A percentile compares a stretch with the other conserved stretches of the same genome.
These are phyloP conservation scores for Smutsia temminckii DNA, from an alignment of 2,797 vertebrate genomes.

Conservation along the genomic window DNA sequence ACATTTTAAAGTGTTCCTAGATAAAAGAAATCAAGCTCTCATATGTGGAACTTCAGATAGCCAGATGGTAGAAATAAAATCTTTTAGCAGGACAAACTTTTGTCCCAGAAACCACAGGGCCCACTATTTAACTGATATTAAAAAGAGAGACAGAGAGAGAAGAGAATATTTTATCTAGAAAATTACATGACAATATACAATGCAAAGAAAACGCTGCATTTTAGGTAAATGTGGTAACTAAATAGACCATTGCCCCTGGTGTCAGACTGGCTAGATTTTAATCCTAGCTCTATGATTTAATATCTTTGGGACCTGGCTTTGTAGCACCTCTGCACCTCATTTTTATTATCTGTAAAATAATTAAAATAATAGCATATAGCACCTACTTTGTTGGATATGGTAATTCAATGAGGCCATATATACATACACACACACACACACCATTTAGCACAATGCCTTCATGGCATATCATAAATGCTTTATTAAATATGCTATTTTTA, in stretches of 20 bases:
- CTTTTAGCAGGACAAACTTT: not conserved
- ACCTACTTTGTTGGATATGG: not conserved
- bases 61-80: not conserved
- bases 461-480: not conserved
- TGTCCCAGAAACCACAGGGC: not conserved
- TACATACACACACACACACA: not conserved
- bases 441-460: not conserved
- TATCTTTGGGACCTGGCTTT: not conserved
- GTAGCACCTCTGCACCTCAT: not conserved
- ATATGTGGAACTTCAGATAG: not conserved
- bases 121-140: not conserved
- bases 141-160: not conserved
- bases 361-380: not conserved
- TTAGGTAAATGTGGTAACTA: not conserved
- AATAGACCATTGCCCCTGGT: not conserved
- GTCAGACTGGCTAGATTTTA: not conserved
- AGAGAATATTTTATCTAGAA: not conserved
- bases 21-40: conserved; percentile 2
- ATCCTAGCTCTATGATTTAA: not conserved
- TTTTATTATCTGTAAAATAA: not conserved
- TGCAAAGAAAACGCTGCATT: not conserved
- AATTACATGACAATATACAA: not conserved
- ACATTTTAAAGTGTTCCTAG: not conserved
- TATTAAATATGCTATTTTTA: not conserved
- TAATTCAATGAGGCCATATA: not conserved